Conservation (phyloP, 1,140 invertebrate species). For the Condylostylus longicornis region DNA sequence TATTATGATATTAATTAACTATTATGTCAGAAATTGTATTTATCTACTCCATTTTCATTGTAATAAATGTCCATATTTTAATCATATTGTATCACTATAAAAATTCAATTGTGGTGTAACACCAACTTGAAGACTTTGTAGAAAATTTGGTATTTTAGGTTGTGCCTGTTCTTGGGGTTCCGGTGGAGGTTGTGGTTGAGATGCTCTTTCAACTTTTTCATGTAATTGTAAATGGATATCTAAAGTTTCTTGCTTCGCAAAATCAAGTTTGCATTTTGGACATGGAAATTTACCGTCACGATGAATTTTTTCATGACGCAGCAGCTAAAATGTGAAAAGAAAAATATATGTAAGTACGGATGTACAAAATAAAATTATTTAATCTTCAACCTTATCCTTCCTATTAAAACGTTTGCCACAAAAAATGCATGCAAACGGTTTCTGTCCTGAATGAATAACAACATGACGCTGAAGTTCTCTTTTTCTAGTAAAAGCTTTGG, state of each 20-base stretch:
- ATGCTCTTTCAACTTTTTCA: too few species aligned
- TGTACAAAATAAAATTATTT: too few species aligned
- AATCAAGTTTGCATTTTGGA: constrained; percentile 38
- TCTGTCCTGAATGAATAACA: constrained; percentile 41
- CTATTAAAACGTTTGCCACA: constrained; percentile 48
- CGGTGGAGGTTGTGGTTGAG: neutral
- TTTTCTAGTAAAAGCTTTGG: constrained; percentile 45
- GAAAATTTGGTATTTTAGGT: neutral
- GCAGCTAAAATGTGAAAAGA: too few species aligned
- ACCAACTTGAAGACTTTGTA: neutral
- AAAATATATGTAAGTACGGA: too few species aligned
- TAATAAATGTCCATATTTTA: too few species aligned
- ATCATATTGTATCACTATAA: too few species aligned
- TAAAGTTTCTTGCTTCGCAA: constrained; percentile 37
- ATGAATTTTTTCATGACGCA: constrained; percentile 45
- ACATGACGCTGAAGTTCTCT: constrained; percentile 47
- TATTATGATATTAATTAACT: too few species aligned
- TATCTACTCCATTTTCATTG: too few species aligned
- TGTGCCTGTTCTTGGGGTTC: neutral
- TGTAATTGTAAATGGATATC: constrained; percentile 42
- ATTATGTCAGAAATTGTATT: too few species aligned
- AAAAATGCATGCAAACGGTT: constrained; percentile 42
- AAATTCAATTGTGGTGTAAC: neutral
- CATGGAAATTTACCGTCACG: constrained; percentile 38
- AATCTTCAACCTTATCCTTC: too few species aligned